These are phyloP conservation scores for Struthidea cinerea DNA, from an alignment of 2,113 vertebrate genomes.

Conservation along the genomic window DNA sequence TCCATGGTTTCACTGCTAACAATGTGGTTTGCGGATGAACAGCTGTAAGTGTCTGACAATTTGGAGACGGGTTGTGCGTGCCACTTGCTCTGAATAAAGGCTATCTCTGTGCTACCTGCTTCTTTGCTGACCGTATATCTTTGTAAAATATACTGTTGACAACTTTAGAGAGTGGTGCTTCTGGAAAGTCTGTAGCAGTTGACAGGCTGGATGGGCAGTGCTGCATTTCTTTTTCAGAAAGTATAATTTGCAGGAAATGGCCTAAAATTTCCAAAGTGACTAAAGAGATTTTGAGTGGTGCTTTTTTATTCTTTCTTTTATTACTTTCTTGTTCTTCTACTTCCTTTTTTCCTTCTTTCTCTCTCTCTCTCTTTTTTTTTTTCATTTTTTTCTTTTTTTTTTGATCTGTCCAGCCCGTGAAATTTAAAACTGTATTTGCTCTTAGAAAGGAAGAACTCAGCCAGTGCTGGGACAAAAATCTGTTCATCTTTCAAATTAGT, in stretches of 20 bases:
- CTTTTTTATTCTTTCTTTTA: not conserved
- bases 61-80: not conserved
- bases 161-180: conserved; percentile 50
- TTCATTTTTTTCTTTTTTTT: rapidly evolving
- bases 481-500: not conserved
- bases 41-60: not conserved
- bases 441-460: not conserved
- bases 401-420: rapidly evolving
- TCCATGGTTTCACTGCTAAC: conserved; percentile 12
- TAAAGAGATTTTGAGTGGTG: not conserved
- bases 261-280: not conserved
- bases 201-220: not conserved
- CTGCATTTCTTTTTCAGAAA: not conserved
- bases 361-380: rapidly evolving
- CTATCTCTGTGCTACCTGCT: not conserved
- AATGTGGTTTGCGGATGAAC: not conserved
- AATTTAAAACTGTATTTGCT: not conserved
- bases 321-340: not conserved
- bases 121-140: not conserved
- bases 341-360: not conserved
- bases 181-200: conserved; percentile 2
- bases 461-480: not conserved
- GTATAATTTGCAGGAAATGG: not conserved
- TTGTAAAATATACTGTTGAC: conserved; percentile 31
- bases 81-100: not conserved